Evolutionary conservation across 1,140 invertebrate species (phyloP).

Genomic region (Pogonus chalceus): DNA sequence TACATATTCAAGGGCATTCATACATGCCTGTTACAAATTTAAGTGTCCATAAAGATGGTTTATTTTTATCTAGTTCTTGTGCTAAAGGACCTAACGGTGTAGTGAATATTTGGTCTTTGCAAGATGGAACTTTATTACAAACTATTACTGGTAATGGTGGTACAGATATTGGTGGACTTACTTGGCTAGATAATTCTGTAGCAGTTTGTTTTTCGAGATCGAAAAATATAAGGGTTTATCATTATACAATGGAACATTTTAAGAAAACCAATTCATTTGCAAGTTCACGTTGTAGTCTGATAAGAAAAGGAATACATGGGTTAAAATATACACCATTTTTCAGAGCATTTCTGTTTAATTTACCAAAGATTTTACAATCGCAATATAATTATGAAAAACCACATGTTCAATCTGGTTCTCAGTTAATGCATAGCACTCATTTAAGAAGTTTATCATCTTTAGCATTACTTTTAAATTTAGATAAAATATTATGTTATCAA

Average conservation of each 20-base stretch:
- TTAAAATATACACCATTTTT: slow-evolving; percentile 48
- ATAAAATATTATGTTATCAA: slow-evolving; percentile 44
- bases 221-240: slow-evolving; percentile 43
- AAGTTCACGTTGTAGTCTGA: slow-evolving; percentile 39
- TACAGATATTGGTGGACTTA: slow-evolving; percentile 36
- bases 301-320: slow-evolving; percentile 42
- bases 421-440: slow-evolving; percentile 50
- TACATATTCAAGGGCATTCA: slow-evolving; percentile 43
- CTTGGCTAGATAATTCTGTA: slow-evolving; percentile 40
- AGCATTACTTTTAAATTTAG: slow-evolving; percentile 44
- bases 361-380: slow-evolving; percentile 42
- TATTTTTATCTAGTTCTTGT: slow-evolving; percentile 45
- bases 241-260: slow-evolving; percentile 37
- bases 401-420: slow-evolving; percentile 45
- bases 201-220: slow-evolving; percentile 43
- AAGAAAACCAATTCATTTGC: slow-evolving; percentile 39
- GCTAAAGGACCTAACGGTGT: slow-evolving; percentile 42
- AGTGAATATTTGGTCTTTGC: slow-evolving; percentile 54
- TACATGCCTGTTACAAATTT: slow-evolving; percentile 42
- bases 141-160: slow-evolving; percentile 45
- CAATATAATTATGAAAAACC: slow-evolving; percentile 51
- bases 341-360: slow-evolving; percentile 38
- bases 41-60: slow-evolving; percentile 40
- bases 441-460: slow-evolving; percentile 48
- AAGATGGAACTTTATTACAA: slow-evolving; percentile 47